These are phyloP conservation scores for Epistrophella euchroma DNA, from an alignment of 2,888 invertebrate species.

Conservation along the genomic window DNA sequence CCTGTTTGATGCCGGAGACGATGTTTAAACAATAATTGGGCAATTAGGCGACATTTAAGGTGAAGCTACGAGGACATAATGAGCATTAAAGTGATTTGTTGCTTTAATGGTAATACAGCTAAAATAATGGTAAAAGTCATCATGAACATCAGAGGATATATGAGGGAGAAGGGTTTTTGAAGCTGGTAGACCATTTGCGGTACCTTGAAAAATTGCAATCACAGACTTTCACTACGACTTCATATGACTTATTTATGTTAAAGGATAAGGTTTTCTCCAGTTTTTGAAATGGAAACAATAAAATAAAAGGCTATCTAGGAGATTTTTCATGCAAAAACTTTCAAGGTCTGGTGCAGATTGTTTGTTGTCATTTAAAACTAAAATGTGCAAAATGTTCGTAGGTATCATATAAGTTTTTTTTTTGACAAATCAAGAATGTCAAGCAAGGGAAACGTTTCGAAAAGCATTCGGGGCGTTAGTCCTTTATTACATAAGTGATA, in stretches of 20 bases:
- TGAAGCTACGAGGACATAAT: conserved; percentile 65
- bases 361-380: no score
- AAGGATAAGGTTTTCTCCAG: not conserved
- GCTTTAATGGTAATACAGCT: conserved; percentile 15
- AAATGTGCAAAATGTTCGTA: no score
- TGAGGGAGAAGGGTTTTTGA: no score
- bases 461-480: no score
- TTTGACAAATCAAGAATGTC: no score
- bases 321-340: no score
- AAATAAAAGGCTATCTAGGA: not conserved
- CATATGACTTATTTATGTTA: not conserved
- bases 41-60: conserved; percentile 73
- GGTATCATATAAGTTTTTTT: no score
- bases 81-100: conserved; percentile 72
- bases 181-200: not conserved
- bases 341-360: no score
- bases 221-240: conserved; percentile 20
- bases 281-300: not conserved
- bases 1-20: conserved; percentile 41
- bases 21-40: conserved; percentile 71
- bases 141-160: not conserved
- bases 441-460: no score
- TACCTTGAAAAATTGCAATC: conserved; percentile 13
- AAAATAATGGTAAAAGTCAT: conserved; percentile 11
- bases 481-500: no score